These are phyloP conservation scores for Caranx melampygus DNA, from an alignment of 2,113 vertebrate species.

Conservation along the genomic window DNA sequence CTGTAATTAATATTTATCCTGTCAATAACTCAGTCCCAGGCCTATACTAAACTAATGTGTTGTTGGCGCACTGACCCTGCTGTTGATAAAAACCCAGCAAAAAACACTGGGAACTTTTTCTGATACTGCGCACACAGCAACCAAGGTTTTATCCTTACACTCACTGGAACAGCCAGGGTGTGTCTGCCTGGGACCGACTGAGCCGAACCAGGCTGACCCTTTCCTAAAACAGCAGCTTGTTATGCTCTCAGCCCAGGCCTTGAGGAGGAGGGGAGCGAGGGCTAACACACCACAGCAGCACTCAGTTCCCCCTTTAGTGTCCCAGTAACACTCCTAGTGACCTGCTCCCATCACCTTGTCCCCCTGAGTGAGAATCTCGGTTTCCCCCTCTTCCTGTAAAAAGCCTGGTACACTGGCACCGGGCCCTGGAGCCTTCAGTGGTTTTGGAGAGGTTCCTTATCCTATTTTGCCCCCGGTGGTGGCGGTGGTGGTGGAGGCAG, in stretches of 20 bases:
- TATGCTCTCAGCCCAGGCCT: constrained; percentile 44
- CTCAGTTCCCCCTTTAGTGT: constrained; percentile 28
- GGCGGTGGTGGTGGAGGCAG: constrained; percentile 8
- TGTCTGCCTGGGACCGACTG: constrained; percentile 45
- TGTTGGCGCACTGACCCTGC: too few relatives aligned
- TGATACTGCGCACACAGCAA: constrained; percentile 9
- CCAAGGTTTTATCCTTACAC: constrained; percentile 17
- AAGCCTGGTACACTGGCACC: constrained; percentile 50
- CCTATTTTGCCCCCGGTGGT: constrained; percentile 64
- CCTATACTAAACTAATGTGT: too few relatives aligned
- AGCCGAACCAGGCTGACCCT: constrained; percentile 54
- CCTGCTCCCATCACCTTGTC: constrained; percentile 64
- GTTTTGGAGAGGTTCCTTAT: constrained; percentile 67
- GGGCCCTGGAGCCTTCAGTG: constrained; percentile 48
- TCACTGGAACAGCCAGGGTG: constrained; percentile 30
- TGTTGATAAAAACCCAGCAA: too few relatives aligned
- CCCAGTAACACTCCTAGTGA: constrained; percentile 50
- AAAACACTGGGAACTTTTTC: neutral
- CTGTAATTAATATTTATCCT: too few relatives aligned
- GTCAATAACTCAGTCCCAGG: too few relatives aligned
- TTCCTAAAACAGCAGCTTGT: constrained; percentile 57
- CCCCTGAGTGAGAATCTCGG: constrained; percentile 39
- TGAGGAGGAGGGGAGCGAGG: constrained; percentile 23
- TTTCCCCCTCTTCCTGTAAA: constrained; percentile 61
- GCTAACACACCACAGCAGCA: constrained; percentile 43